Percentiles rank a stretch among this genome's conserved stretches.
Conservation (phyloP, 2,888 invertebrate genomes). For the Dicranocentrus wangi region DNA sequence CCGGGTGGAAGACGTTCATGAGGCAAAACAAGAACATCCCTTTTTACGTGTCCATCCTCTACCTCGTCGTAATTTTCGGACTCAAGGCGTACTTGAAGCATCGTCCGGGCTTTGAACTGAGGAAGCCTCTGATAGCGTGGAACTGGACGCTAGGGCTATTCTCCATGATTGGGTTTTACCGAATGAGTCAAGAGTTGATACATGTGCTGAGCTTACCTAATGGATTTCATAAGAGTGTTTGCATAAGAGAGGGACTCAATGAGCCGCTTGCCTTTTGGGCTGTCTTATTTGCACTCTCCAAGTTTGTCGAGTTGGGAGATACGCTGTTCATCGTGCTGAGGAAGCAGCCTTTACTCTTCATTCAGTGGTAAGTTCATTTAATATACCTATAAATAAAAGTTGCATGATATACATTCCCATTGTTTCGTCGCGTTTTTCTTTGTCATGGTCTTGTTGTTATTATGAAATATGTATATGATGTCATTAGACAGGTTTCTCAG, state of each 20-base stretch:
- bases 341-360: conserved; percentile 60
- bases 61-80: conserved; percentile 94
- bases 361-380: conserved; percentile 55
- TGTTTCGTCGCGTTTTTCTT: no score
- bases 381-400: no score
- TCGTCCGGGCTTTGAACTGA: conserved; percentile 90
- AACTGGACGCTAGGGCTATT: conserved; percentile 86
- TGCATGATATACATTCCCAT: no score
- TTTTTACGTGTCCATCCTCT: conserved; percentile 76
- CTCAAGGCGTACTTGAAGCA: conserved; percentile 94
- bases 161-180: conserved; percentile 51
- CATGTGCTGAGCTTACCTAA: conserved; percentile 58
- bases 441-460: not conserved
- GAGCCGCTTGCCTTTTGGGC: conserved; percentile 61
- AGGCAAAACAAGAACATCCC: conserved; percentile 48
- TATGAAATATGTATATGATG: not conserved
- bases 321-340: conserved; percentile 61
- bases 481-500: no score
- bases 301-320: conserved; percentile 59
- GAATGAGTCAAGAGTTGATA: conserved; percentile 57
- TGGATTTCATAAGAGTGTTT: conserved; percentile 63
- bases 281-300: conserved; percentile 55
- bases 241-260: conserved; percentile 57
- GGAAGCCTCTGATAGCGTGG: conserved; percentile 91
- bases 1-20: conserved; percentile 61